These are phyloP conservation scores for Bambusicola thoracicus DNA, from an alignment of 2,113 vertebrate genomes.

Conservation along the genomic window DNA sequence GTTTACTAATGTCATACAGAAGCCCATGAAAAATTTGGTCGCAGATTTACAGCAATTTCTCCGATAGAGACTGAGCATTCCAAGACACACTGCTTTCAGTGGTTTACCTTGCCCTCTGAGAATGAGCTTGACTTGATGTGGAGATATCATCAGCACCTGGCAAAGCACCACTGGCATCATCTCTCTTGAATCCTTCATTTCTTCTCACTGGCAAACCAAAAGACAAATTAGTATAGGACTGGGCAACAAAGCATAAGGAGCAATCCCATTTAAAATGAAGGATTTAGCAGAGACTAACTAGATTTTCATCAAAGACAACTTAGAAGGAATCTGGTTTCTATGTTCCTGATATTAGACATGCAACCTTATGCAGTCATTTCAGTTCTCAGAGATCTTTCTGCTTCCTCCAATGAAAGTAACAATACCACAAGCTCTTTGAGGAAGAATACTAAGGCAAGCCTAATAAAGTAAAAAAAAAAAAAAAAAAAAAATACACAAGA, in stretches of 20 bases:
- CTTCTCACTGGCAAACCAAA: slow-evolving; percentile 74
- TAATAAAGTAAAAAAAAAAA: not conserved
- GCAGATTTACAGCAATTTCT: not conserved
- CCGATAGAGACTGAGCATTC: not conserved
- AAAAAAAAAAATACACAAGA: not conserved
- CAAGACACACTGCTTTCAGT: not conserved
- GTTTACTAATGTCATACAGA: not conserved
- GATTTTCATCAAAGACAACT: not conserved
- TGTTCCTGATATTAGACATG: not conserved
- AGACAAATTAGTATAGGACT: slow-evolving; percentile 17
- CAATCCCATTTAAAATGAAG: not conserved
- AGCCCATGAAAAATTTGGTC: not conserved
- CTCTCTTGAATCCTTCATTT: slow-evolving; percentile 78
- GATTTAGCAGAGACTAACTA: not conserved
- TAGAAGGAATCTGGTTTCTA: not conserved
- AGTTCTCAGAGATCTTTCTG: not conserved
- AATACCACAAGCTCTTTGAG: not conserved
- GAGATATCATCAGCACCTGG: slow-evolving; percentile 69
- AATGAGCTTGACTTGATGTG: slow-evolving; percentile 64
- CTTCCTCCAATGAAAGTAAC: not conserved
- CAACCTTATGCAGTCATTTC: not conserved
- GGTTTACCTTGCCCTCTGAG: slow-evolving; percentile 77
- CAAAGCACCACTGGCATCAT: slow-evolving; percentile 68
- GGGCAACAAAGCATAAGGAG: not conserved
- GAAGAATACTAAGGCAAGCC: not conserved